Evolutionary conservation across 35 echinoderm and acorn worm genomes (phyloP).

Genomic region (Strongylocentrotus purpuratus): DNA sequence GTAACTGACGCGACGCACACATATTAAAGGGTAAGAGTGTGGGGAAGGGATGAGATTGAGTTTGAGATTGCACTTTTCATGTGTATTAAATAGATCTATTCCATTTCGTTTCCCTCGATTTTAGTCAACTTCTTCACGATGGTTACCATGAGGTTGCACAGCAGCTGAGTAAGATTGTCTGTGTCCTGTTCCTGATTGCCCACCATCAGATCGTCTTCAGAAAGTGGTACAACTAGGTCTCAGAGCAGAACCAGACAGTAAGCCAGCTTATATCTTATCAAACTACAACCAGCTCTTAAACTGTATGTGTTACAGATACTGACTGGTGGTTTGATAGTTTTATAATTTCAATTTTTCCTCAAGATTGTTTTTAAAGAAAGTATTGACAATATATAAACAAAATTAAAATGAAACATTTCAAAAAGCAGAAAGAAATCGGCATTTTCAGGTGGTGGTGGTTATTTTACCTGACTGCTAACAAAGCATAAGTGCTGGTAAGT

Average conservation of each 20-base stretch:
- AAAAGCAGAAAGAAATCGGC: too few species aligned
- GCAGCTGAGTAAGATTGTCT: conserved; percentile 74
- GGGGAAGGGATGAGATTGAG: background rate
- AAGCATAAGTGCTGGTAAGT: too few species aligned
- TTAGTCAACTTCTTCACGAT: conserved; percentile 91
- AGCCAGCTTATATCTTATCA: background rate
- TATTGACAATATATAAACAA: too few species aligned
- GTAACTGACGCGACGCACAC: background rate
- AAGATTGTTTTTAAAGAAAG: too few species aligned
- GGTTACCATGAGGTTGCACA: conserved; percentile 78
- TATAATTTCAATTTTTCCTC: too few species aligned
- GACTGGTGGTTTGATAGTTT: too few species aligned
- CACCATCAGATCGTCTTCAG: conserved; percentile 85
- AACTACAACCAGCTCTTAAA: too few species aligned
- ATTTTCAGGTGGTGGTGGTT: too few species aligned
- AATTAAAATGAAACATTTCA: too few species aligned
- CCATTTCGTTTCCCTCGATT: background rate
- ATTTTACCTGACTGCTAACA: too few species aligned
- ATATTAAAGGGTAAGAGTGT: background rate
- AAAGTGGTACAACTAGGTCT: conserved; percentile 87
- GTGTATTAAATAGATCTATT: background rate
- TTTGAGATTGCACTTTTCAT: background rate
- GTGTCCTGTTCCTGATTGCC: conserved; percentile 81
- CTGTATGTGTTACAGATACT: too few species aligned
- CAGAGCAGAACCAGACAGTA: conserved; percentile 82